Evolutionary conservation across 2,888 invertebrate species (phyloP).

Genomic region (Lycia hirtaria): DNA sequence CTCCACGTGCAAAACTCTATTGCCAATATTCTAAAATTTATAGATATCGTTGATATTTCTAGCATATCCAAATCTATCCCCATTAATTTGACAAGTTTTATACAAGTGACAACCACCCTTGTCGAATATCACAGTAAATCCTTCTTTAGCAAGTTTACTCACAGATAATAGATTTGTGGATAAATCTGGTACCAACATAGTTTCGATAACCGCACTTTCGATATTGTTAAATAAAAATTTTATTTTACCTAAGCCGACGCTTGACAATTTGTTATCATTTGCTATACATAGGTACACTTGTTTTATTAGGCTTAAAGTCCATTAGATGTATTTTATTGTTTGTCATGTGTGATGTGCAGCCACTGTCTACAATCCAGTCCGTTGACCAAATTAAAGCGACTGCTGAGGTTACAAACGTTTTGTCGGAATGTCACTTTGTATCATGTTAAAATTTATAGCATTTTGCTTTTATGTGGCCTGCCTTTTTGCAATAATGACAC

Average conservation of each 20-base stretch:
- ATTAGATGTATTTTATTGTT: not conserved
- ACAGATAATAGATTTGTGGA: not conserved
- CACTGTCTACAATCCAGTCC: not conserved
- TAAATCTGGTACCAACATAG: not conserved
- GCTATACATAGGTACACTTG: too few relatives aligned
- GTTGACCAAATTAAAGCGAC: not conserved
- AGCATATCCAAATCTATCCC: not conserved
- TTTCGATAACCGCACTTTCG: not conserved
- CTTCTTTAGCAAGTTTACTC: not conserved
- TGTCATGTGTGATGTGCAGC: not conserved
- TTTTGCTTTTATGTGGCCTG: not conserved
- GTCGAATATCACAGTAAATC: not conserved
- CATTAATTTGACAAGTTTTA: not conserved
- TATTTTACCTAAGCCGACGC: not conserved
- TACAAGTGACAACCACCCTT: not conserved
- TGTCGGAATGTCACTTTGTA: too few relatives aligned
- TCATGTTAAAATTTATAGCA: not conserved
- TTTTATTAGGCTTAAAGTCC: not conserved
- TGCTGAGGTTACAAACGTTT: not conserved
- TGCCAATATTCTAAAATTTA: not conserved
- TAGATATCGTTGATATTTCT: not conserved
- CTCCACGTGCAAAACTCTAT: not conserved
- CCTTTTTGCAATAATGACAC: not conserved
- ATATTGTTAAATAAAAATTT: not conserved
- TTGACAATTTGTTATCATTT: too few relatives aligned